phyloP scores from a whole-genome alignment of 2,113 vertebrate species.

The Perca fluviatilis region DNA sequence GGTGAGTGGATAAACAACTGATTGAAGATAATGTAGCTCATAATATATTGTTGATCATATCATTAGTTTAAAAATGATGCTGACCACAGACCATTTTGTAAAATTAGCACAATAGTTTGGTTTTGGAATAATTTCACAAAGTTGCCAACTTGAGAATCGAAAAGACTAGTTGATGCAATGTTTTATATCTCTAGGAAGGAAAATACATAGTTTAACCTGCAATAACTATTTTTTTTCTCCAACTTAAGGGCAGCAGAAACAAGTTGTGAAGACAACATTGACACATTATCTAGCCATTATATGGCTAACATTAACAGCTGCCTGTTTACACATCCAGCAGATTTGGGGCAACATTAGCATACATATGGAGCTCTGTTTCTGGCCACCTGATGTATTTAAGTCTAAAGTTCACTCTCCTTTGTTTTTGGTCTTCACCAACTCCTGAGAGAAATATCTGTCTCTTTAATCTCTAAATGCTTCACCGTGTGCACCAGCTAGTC shows the following conservation, averaged over 20 bases:
- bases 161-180: background rate
- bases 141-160: background rate
- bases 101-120: background rate
- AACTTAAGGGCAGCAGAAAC: background rate
- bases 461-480: background rate
- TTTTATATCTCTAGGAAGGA: background rate
- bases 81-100: background rate
- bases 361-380: background rate
- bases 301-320: background rate
- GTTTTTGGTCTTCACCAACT: no score
- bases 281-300: background rate
- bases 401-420: no score
- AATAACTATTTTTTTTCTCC: background rate
- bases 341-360: background rate
- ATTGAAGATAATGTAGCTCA: conserved; percentile 14
- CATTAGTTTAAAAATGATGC: conserved; percentile 13
- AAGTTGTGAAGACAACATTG: background rate
- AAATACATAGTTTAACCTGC: background rate
- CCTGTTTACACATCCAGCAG: no score
- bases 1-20: conserved; percentile 14
- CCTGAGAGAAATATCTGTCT: background rate
- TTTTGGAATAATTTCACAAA: conserved; percentile 11
- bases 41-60: conserved; percentile 14
- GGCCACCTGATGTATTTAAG: no score
- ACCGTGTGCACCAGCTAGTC: background rate